These are phyloP conservation scores for Platypus cylindrus DNA, from an alignment of 2,888 invertebrate genomes.

Conservation along the genomic window DNA sequence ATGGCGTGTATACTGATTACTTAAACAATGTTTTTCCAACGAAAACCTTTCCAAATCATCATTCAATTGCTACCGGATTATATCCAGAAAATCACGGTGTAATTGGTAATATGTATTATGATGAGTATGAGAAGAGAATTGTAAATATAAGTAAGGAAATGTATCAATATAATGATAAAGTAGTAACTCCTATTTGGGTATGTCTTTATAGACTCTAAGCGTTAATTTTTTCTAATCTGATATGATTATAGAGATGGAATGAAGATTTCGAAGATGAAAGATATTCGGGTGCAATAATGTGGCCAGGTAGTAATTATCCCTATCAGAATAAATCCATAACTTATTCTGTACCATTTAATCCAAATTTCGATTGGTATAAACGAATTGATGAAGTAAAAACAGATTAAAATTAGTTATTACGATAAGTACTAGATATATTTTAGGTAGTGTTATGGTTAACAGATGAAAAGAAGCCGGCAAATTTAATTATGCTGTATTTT, in stretches of 20 bases:
- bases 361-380: constrained; percentile 35
- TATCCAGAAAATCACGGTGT: constrained; percentile 59
- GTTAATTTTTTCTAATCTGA: constrained; percentile 7
- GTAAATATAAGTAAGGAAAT: constrained; percentile 32
- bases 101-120: constrained; percentile 47
- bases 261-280: constrained; percentile 39
- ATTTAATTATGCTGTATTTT: constrained; percentile 55
- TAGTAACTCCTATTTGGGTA: constrained; percentile 46
- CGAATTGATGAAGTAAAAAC: constrained; percentile 41
- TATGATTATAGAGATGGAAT: constrained; percentile 41
- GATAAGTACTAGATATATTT: background rate
- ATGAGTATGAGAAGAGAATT: constrained; percentile 32
- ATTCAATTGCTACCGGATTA: constrained; percentile 55
- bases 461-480: constrained; percentile 46
- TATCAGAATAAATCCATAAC: constrained; percentile 40
- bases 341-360: constrained; percentile 34
- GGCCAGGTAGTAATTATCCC: constrained; percentile 49
- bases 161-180: constrained; percentile 43
- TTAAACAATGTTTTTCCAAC: constrained; percentile 53
- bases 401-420: constrained; percentile 1
- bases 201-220: too few species aligned
- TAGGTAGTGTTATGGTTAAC: constrained; percentile 46
- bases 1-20: constrained; percentile 45
- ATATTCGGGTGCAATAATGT: constrained; percentile 54
- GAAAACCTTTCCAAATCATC: constrained; percentile 65